Evolutionary conservation across 2,113 vertebrate genomes (phyloP), one percentile per base, ranked within the genome.

Genomic region (Misgurnus anguillicaudatus): DNA sequence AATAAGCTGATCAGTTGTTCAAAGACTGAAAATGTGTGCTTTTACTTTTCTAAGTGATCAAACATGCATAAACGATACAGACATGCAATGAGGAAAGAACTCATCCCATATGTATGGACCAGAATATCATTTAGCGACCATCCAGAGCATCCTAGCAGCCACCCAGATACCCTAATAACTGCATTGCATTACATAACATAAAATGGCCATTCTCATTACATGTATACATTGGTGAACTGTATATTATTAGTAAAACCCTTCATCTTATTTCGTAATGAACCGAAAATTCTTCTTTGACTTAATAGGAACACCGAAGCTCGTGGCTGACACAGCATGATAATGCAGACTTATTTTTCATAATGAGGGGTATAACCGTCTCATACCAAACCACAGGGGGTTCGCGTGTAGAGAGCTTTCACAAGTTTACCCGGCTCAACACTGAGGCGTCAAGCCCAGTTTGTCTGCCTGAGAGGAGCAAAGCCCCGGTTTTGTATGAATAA

Each of bases 401-500:
- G 41, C 38, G 39, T 61, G 41, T 62, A 31, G 38, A 41, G 69
- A 74, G 55, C 61, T 58, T 61, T 16, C 71, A 45, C 71, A 74
- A 74, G 71, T 58, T 53, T 24, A 62, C 58, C 38, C 9, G 38
- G 63, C 39, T 74, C 64, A 47, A 9, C 38, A 47, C 45, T 65
- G 47, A 38, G 47, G 68, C 31, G 47, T 41, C 45, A 36, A 79
- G 58, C 77, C 17, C 47, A 41, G 67, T 41, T 63, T 71, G 41
- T 64, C 42, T 77, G 66, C 45, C 60, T 1, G 78, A 80, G 73
- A 61, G 6, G 19, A 66, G 38, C 72, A 79, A 82, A 82, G 77
- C 72, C 62, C 58, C 42, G 45, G 83, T 61, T 78, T 80, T 82
- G 80, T 79, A 66, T 55, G 78, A 75, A 64, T 79, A 75, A 80